These are phyloP conservation scores for Leptocoma aspasia DNA, from an alignment of 2,113 vertebrate genomes.

Conservation along the genomic window DNA sequence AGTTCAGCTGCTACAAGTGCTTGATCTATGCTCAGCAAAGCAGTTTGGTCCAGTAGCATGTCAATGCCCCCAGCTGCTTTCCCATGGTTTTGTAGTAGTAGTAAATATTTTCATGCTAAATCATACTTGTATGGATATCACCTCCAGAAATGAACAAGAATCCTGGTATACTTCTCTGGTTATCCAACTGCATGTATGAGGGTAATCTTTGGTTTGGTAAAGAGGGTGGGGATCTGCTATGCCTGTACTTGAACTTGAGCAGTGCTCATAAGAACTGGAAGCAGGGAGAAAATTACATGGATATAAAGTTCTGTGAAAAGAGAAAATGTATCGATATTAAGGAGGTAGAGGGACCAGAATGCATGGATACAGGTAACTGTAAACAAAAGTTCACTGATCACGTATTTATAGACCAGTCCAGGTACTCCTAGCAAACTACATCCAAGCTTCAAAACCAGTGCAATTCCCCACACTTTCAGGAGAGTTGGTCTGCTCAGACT, in stretches of 20 bases:
- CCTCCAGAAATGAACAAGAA: not conserved
- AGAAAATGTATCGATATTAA: not conserved
- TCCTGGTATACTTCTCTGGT: not conserved
- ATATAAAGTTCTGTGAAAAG: not conserved
- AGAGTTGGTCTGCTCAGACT: not conserved
- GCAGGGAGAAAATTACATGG: not conserved
- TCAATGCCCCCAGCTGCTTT: not conserved
- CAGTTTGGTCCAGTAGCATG: not conserved
- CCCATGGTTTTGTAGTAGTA: not conserved
- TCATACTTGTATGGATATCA: not conserved
- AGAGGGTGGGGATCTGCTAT: not conserved
- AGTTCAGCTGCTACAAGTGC: not conserved
- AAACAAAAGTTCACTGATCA: not conserved
- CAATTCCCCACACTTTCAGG: not conserved
- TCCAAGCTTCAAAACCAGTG: not conserved
- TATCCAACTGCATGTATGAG: not conserved
- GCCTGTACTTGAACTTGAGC: constrained; percentile 2
- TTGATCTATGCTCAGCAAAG: not conserved
- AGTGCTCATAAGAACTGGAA: not conserved
- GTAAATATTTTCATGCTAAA: not conserved
- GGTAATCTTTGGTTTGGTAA: not conserved
- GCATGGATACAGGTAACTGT: not conserved
- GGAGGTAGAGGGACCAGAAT: not conserved
- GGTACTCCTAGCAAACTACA: not conserved
- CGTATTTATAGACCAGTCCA: not conserved